Evolutionary conservation across 2,797 vertebrate genomes (phyloP), one percentile per base, ranked within the genome.

Genomic region (Dendrocincla fuliginosa): DNA sequence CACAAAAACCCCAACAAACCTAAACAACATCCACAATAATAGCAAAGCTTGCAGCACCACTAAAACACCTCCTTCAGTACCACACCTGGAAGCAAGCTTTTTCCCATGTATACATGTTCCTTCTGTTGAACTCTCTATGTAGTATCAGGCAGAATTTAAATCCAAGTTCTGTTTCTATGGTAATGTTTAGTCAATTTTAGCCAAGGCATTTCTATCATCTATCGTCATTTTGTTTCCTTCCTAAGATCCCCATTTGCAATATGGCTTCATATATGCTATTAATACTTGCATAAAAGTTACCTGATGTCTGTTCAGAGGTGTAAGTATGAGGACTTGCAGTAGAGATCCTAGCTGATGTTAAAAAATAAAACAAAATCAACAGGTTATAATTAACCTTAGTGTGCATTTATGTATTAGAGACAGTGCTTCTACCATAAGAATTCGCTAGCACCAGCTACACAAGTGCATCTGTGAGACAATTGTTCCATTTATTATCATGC

Each of bases 281-380:
- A 87, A 84, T 49, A 89, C 57, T 80, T 2, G 25, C 46, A 83
- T 71, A 73, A 85, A 60, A 59, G 13, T 97, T 97, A 97, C 97
- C 97, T 98, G 97, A 59, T 25, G 80, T 82, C 19, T 50, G 71
- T 88, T 77, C 20, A 17, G 92, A 92, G 75, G 95, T 93, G 56
- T 87, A 52, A 42, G 25, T 75, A 9, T 94, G 92, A 80, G 96
- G 93, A 74, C 84, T 83, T 91, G 90, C 27, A 49, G 96, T 95
- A 59, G 90, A 79, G 60, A 89, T 92, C 50, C 67, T 96, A 47
- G 95, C 97, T 98, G 95, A 91, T 89, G 47, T 92, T 80, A 95
- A 96, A 97, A 96, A 92, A 89, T 74, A 93, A 96, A 85, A 87
- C 69, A 95, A 95, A 87, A 44, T 65, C 55, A 85, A 89, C 25